Evolutionary conservation across 2,888 invertebrate genomes (phyloP).

Genomic region (Anthophora plumipes): DNA sequence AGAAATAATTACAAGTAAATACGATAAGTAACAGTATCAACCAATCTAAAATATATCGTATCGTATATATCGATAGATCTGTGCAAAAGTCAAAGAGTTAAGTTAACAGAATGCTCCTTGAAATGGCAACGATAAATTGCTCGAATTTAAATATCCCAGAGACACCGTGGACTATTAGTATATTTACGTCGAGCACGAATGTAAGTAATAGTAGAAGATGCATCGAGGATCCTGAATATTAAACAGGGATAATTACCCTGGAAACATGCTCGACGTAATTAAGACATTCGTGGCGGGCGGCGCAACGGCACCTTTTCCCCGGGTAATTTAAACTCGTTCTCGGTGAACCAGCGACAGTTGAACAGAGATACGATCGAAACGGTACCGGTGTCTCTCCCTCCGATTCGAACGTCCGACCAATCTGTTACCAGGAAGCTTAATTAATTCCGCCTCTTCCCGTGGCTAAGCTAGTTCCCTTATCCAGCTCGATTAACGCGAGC

Average conservation of each 20-base stretch:
- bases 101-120: too few relatives aligned
- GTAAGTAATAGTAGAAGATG: background rate
- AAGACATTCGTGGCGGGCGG: slow-evolving; percentile 64
- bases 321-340: slow-evolving; percentile 67
- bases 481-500: slow-evolving; percentile 69
- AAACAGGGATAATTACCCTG: slow-evolving; percentile 43
- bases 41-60: too few relatives aligned
- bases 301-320: slow-evolving; percentile 40
- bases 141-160: background rate
- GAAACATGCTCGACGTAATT: slow-evolving; percentile 60
- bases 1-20: too few relatives aligned
- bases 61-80: too few relatives aligned
- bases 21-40: too few relatives aligned
- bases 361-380: slow-evolving; percentile 68
- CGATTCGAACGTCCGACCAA: slow-evolving; percentile 62
- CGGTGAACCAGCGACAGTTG: slow-evolving; percentile 62
- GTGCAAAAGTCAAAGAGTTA: too few relatives aligned
- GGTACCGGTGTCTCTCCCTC: slow-evolving; percentile 61
- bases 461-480: slow-evolving; percentile 68
- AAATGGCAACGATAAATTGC: background rate
- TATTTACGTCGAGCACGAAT: background rate
- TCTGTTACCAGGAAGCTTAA: slow-evolving; percentile 63
- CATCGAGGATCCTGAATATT: slow-evolving; percentile 1
- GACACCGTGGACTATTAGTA: background rate
- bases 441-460: slow-evolving; percentile 74